Percentiles rank a stretch among this genome's conserved stretches.
phyloP scores from a whole-genome alignment of 37 sponge, comb jelly and placozoan genomes.

The Axinella damicornis region DNA sequence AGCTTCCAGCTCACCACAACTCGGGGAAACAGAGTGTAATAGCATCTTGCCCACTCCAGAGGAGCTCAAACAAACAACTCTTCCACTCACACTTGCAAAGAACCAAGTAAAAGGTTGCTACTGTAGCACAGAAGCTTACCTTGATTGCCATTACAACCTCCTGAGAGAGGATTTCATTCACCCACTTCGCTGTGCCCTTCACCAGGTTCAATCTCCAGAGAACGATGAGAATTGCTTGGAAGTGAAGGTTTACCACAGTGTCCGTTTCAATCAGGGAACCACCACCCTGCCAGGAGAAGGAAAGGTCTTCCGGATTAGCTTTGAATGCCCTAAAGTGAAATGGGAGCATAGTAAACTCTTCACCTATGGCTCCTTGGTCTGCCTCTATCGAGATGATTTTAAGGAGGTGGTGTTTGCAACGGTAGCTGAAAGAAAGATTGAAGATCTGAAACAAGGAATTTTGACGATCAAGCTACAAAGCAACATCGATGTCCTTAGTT shows the following conservation, averaged over 20 bases:
- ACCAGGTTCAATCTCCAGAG: neutral
- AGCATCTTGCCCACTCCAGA: neutral
- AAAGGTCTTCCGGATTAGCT: conserved; percentile 17
- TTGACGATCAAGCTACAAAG: conserved; percentile 18
- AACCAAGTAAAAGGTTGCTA: neutral
- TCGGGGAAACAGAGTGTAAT: neutral
- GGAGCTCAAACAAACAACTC: neutral
- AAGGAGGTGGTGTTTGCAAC: conserved; percentile 46
- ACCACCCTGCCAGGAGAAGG: neutral
- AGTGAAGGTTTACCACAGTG: conserved; percentile 55
- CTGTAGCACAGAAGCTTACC: neutral
- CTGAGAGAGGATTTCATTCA: neutral
- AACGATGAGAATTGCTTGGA: conserved; percentile 29
- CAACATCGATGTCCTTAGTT: conserved; percentile 18
- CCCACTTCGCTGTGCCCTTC: neutral
- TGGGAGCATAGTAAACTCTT: conserved; percentile 67
- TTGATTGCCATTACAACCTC: neutral
- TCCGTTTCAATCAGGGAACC: conserved; percentile 8
- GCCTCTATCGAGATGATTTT: conserved; percentile 58
- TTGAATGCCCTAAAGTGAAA: conserved; percentile 18
- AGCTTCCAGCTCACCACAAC: neutral
- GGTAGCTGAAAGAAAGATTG: conserved; percentile 54
- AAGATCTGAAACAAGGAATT: conserved; percentile 41
- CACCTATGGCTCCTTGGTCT: conserved; percentile 67
- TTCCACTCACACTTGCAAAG: neutral